Percentiles rank a stretch among this genome's conserved stretches.
Conservation (phyloP, 2,113 vertebrate genomes). For the Campylorhamphus procurvoides region DNA sequence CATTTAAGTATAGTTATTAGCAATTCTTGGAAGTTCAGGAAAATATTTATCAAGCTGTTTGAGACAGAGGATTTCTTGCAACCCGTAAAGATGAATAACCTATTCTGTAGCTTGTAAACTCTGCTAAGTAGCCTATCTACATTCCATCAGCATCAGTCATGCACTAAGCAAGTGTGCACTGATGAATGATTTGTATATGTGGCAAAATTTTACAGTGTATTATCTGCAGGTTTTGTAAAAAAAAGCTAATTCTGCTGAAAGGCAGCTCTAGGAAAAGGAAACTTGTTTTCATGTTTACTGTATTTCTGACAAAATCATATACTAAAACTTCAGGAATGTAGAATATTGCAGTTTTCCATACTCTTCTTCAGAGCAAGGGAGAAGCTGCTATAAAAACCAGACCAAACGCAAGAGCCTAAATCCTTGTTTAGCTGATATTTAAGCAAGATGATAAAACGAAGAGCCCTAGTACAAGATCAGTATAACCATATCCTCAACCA, state of each 20-base stretch:
- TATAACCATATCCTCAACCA: not conserved
- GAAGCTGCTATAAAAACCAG: not conserved
- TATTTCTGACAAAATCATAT: not conserved
- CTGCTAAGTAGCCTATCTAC: slow-evolving; percentile 48
- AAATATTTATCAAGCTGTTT: slow-evolving; percentile 29
- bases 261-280: slow-evolving; percentile 8
- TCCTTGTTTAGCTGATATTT: not conserved
- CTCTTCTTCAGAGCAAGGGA: not conserved
- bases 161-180: not conserved
- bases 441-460: not conserved
- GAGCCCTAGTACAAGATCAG: not conserved
- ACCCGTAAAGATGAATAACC: slow-evolving; percentile 14
- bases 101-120: slow-evolving; percentile 35
- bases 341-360: not conserved
- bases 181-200: slow-evolving; percentile 62
- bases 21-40: slow-evolving; percentile 28
- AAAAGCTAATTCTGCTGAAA: slow-evolving; percentile 30
- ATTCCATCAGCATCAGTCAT: slow-evolving; percentile 65
- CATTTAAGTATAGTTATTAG: slow-evolving; percentile 11
- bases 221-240: slow-evolving; percentile 25
- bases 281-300: slow-evolving; percentile 12
- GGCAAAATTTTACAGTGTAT: slow-evolving; percentile 50
- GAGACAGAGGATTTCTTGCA: not conserved
- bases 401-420: not conserved
- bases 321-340: not conserved